Base-by-base conservation (phyloP, 1,140 invertebrate species). In the Oryzaephilus surinamensis region DNA sequence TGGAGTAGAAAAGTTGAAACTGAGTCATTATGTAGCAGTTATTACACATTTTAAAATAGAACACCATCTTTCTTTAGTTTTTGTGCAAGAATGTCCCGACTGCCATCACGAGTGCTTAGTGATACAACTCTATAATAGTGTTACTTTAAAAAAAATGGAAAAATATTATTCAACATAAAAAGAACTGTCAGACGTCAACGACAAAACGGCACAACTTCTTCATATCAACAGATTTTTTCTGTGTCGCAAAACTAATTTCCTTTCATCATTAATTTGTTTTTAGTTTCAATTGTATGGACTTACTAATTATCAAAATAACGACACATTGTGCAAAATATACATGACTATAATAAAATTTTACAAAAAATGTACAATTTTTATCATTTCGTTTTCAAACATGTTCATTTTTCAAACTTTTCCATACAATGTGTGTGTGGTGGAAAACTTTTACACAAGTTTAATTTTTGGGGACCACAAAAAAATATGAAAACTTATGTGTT, bases 101-200 rank as follows among this genome's bases (percentile, higher is more conserved):
- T 58, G 55, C 55, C 55, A 55, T 43, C 48, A 44, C 42, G 50
- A 49, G 51, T 52, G 52, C 51, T 52, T 57, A 57, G 55, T 54
- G 55, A 50, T 52, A 50, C 43, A 32, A 41, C 24, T 24, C 27
- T 21, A 43, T 32, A n/a, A 41, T 47, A 51, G 49, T 53, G 48
- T 48, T 52, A 49, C 49, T 48, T 53, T 46, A 53, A 52, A 36
- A 45, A 32, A 38, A 28, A 18, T 31, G 32, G 19, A 27, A 29
- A 45, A n/a, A n/a, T n/a, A n/a, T n/a, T n/a, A n/a, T n/a, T n/a
- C n/a, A n/a, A n/a, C n/a, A n/a, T n/a, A n/a, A n/a, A n/a, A n/a
- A n/a, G n/a, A n/a, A n/a, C n/a, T n/a, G 36, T 43, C 34, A 36
- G 33, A 41, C 43, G 42, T 53, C 53, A 54, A 54, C 51, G 51